phyloP scores from a whole-genome alignment of 2,113 vertebrate species.

The Callionymus lyra region DNA sequence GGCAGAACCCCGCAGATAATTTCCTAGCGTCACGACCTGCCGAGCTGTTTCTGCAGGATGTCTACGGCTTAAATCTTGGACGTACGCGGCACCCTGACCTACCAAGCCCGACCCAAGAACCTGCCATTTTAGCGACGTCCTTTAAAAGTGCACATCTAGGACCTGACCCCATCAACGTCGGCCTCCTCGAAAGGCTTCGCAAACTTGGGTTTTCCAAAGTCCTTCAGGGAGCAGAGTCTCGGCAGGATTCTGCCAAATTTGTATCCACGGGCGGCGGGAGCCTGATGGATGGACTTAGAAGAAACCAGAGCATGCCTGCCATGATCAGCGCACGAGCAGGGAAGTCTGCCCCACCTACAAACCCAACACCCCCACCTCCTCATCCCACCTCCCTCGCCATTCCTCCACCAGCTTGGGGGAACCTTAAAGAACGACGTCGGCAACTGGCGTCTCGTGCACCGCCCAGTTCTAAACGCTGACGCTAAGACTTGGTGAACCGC shows the following conservation, averaged over 20 bases:
- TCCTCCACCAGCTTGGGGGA: constrained; percentile 53
- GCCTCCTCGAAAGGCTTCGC: constrained; percentile 81
- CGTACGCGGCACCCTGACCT: constrained; percentile 52
- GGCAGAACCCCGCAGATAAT: constrained; percentile 71
- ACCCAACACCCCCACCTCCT: constrained; percentile 28
- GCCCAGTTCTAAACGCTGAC: constrained; percentile 42
- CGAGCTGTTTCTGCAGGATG: constrained; percentile 89
- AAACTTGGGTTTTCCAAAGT: constrained; percentile 80
- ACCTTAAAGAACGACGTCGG: constrained; percentile 61
- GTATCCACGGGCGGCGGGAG: constrained; percentile 74
- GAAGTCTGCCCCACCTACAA: constrained; percentile 49
- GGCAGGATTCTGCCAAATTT: constrained; percentile 72
- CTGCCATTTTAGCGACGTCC: constrained; percentile 7
- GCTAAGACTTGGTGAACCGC: neutral
- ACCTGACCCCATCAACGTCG: constrained; percentile 57
- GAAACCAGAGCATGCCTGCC: constrained; percentile 89
- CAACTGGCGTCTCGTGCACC: constrained; percentile 31
- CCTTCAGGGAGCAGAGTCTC: constrained; percentile 57
- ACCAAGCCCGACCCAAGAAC: constrained; percentile 48
- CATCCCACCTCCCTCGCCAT: constrained; percentile 62
- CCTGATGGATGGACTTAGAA: constrained; percentile 80
- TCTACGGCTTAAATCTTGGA: constrained; percentile 78
- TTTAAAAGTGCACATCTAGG: neutral
- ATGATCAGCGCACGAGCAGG: constrained; percentile 72
- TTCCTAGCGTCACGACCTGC: constrained; percentile 92